A percentile compares a stretch with the other conserved stretches of the same genome.
These are phyloP conservation scores for Apostichopus californicus DNA, from an alignment of 35 echinoderm and acorn worm species.

Conservation along the genomic window DNA sequence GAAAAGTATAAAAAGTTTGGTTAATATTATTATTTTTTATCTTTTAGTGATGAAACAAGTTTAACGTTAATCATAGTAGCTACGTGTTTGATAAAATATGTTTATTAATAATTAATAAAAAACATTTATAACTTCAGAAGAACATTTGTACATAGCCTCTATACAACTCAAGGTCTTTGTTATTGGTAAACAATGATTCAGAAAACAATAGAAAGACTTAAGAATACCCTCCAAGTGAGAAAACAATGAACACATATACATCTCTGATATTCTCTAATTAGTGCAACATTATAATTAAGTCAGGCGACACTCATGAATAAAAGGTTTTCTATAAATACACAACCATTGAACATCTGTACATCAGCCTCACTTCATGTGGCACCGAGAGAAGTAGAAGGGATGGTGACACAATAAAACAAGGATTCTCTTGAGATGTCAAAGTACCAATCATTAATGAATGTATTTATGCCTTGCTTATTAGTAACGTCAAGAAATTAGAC, in stretches of 20 bases:
- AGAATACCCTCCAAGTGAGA: not conserved
- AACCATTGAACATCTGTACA: no score
- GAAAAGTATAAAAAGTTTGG: not conserved
- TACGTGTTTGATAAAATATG: not conserved
- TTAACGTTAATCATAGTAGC: not conserved
- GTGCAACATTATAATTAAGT: no score
- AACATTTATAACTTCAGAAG: not conserved
- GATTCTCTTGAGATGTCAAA: no score
- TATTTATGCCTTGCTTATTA: no score
- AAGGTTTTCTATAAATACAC: not conserved
- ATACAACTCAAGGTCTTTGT: slow-evolving; percentile 9
- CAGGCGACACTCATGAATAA: not conserved
- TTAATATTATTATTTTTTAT: not conserved
- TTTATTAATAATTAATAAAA: not conserved
- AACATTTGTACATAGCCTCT: slow-evolving; percentile 9
- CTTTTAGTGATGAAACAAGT: not conserved
- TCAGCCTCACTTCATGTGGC: no score
- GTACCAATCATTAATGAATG: no score
- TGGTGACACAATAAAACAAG: no score
- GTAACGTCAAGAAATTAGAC: no score
- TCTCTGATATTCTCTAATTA: not conserved
- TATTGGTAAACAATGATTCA: slow-evolving; percentile 15
- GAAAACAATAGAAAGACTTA: slow-evolving; percentile 5
- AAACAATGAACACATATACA: slow-evolving; percentile 11
- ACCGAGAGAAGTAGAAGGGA: no score